These are phyloP conservation scores for Acanthopagrus latus DNA, from an alignment of 2,797 vertebrate species.

Conservation along the genomic window DNA sequence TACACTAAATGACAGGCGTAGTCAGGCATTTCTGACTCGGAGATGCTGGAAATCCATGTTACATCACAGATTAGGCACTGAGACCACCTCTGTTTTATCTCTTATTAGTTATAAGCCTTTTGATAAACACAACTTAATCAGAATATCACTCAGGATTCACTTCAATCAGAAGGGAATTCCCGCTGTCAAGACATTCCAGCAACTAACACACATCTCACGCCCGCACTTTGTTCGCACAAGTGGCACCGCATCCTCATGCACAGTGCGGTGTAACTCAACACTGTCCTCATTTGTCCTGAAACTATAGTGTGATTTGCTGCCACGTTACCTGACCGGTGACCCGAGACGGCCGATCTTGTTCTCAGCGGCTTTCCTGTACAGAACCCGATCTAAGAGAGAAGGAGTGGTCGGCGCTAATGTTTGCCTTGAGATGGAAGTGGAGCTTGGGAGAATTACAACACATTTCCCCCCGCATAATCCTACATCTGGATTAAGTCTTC, in stretches of 20 bases:
- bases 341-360: background rate
- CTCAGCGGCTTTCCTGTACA: conserved; percentile 27
- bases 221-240: background rate
- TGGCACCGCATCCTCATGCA: background rate
- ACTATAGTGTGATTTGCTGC: conserved; percentile 11
- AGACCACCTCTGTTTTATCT: conserved; percentile 18
- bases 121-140: conserved; percentile 29
- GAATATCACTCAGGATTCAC: conserved; percentile 33
- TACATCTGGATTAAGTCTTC: conserved; percentile 68
- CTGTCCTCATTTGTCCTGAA: conserved; percentile 33
- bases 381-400: conserved; percentile 45
- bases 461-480: conserved; percentile 61
- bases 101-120: conserved; percentile 2
- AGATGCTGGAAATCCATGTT: conserved; percentile 13
- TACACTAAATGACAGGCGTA: background rate
- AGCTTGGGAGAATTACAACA: conserved; percentile 65
- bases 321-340: conserved; percentile 47
- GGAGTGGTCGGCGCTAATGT: conserved; percentile 18
- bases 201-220: conserved; percentile 22
- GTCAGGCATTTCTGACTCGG: background rate
- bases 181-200: conserved; percentile 29
- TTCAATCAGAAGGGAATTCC: conserved; percentile 17
- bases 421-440: conserved; percentile 52
- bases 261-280: background rate
- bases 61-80: conserved; percentile 33